Evolutionary conservation across 2,797 vertebrate genomes (phyloP).

Genomic region (Leptoclinus maculatus): DNA sequence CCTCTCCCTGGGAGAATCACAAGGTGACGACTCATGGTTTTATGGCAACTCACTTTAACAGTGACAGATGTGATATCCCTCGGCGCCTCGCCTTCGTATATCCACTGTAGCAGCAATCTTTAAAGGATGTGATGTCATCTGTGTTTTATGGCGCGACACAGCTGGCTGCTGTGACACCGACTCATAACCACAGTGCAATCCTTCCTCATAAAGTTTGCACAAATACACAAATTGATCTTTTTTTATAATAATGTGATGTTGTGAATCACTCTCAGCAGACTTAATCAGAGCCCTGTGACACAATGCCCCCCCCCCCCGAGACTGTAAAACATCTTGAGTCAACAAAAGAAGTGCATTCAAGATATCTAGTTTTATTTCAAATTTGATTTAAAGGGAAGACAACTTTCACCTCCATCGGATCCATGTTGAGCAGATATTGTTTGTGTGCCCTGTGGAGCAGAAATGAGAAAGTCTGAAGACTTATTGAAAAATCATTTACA

Average conservation of each 20-base stretch:
- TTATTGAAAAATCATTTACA: neutral
- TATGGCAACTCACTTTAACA: conserved; percentile 39
- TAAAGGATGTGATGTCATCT: conserved; percentile 70
- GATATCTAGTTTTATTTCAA: neutral
- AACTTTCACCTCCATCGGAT: neutral
- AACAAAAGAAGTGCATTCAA: neutral
- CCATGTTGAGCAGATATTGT: neutral
- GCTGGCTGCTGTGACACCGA: conserved; percentile 47
- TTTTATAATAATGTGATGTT: conserved; percentile 4
- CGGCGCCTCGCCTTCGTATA: conserved; percentile 38
- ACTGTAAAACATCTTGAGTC: neutral
- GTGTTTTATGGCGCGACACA: conserved; percentile 57
- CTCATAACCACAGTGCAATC: conserved; percentile 11
- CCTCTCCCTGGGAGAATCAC: conserved; percentile 25
- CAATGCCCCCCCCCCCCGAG: fast-evolving
- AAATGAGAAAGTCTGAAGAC: neutral
- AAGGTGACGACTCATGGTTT: conserved; percentile 41
- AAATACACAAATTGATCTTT: conserved; percentile 16
- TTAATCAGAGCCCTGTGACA: neutral
- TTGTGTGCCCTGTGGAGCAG: neutral
- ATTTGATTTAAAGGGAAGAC: neutral
- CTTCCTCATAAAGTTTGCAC: conserved; percentile 34
- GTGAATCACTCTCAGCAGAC: neutral
- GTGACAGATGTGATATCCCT: conserved; percentile 63
- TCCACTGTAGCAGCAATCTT: conserved; percentile 45